Evolutionary conservation across 2,113 vertebrate species (phyloP).

Genomic region (Bubo scandiacus): DNA sequence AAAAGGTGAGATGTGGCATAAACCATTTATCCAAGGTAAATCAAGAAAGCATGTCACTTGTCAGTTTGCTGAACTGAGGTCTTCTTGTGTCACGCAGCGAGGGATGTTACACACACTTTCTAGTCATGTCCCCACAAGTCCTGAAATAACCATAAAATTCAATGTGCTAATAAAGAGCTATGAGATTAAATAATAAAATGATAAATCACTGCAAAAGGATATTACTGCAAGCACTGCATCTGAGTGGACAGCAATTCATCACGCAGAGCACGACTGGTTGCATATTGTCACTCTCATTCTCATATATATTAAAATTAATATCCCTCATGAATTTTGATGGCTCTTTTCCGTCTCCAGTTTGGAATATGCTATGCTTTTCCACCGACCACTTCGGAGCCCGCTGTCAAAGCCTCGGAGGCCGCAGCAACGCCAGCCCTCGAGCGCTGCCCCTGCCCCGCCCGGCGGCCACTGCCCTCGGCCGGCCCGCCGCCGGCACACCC

Average conservation of each 20-base stretch:
- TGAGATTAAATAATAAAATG: constrained; percentile 26
- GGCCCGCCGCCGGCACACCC: too few relatives aligned
- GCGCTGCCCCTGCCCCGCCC: too few relatives aligned
- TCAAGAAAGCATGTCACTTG: neutral
- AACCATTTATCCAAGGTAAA: neutral
- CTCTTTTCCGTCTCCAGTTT: neutral
- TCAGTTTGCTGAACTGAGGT: neutral
- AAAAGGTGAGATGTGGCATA: neutral
- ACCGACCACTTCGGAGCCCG: neutral
- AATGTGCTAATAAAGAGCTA: constrained; percentile 13
- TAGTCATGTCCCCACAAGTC: neutral
- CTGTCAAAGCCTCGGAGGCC: fast-evolving
- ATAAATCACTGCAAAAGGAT: neutral
- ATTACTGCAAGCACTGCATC: neutral
- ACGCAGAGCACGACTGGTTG: neutral
- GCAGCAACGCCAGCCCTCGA: fast-evolving
- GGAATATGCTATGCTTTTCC: neutral
- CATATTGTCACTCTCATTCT: neutral
- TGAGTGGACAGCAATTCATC: neutral
- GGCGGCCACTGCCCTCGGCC: too few relatives aligned
- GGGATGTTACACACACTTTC: neutral
- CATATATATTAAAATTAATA: constrained; percentile 43
- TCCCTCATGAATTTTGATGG: constrained; percentile 20
- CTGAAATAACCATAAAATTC: constrained; percentile 1
- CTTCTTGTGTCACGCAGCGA: neutral